phyloP scores from a whole-genome alignment of 1,140 invertebrate species.

The Forficula auricularia region DNA sequence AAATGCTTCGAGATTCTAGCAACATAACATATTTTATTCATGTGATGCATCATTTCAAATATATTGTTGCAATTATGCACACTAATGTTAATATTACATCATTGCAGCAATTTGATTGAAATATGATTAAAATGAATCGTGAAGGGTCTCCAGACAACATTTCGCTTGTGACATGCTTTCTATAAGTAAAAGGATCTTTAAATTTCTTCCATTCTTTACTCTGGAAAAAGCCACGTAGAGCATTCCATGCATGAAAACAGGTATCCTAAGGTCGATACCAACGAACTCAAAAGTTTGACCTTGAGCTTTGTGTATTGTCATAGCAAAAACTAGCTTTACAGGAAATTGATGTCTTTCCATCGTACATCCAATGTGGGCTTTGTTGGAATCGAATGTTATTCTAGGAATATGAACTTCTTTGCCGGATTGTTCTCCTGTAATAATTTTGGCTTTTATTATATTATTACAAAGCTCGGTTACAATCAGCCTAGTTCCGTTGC shows the following conservation, averaged over 20 bases:
- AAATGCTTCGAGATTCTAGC: too few species aligned
- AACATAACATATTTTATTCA: too few species aligned
- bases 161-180: too few species aligned
- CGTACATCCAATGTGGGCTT: conserved; percentile 7
- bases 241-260: conserved; percentile 20
- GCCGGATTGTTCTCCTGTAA: background rate
- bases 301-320: conserved; percentile 30
- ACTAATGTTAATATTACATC: too few species aligned
- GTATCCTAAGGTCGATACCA: conserved; percentile 12
- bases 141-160: too few species aligned
- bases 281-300: conserved; percentile 19
- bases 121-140: too few species aligned
- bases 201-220: conserved; percentile 4
- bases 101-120: too few species aligned
- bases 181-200: too few species aligned
- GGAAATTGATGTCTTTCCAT: conserved; percentile 25
- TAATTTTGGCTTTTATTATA: background rate
- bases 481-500: conserved; percentile 1
- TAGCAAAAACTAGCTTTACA: conserved; percentile 22
- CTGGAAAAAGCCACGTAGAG: conserved; percentile 20
- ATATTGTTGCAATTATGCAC: too few species aligned
- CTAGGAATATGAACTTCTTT: background rate
- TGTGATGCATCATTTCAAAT: too few species aligned
- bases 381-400: background rate
- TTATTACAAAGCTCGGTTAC: background rate